Conservation (phyloP, 2,113 vertebrate genomes). For the Crotalus helleri region DNA sequence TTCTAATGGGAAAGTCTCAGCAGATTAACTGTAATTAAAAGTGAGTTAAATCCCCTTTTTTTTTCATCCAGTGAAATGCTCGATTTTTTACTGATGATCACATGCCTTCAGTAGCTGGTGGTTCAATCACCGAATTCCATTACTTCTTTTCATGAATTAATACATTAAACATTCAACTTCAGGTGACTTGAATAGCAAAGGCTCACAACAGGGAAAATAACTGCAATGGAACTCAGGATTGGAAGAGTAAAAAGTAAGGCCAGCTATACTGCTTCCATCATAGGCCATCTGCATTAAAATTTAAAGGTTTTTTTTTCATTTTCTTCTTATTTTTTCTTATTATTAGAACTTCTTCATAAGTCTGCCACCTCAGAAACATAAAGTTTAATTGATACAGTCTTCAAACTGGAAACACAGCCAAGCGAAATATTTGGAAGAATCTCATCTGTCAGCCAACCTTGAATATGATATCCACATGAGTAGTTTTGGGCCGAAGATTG, state of each 20-base stretch:
- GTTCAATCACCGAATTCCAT: background rate
- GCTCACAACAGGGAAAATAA: background rate
- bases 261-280: background rate
- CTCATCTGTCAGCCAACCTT: too few relatives aligned
- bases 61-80: background rate
- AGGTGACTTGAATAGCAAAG: background rate
- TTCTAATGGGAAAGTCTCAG: constrained; percentile 9
- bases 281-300: background rate
- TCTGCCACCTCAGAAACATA: background rate
- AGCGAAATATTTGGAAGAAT: background rate
- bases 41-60: background rate
- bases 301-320: background rate
- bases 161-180: background rate
- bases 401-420: background rate
- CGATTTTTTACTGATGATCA: background rate
- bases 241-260: too few relatives aligned
- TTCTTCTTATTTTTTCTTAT: background rate
- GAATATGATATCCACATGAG: background rate
- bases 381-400: too few relatives aligned
- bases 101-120: background rate
- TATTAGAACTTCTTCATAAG: background rate
- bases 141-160: background rate
- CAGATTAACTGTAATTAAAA: constrained; percentile 21
- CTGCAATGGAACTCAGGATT: too few relatives aligned
- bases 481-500: background rate